These are phyloP conservation scores for Lagothrix lagotricha DNA, from an alignment of 2,797 vertebrate genomes.

Conservation along the genomic window DNA sequence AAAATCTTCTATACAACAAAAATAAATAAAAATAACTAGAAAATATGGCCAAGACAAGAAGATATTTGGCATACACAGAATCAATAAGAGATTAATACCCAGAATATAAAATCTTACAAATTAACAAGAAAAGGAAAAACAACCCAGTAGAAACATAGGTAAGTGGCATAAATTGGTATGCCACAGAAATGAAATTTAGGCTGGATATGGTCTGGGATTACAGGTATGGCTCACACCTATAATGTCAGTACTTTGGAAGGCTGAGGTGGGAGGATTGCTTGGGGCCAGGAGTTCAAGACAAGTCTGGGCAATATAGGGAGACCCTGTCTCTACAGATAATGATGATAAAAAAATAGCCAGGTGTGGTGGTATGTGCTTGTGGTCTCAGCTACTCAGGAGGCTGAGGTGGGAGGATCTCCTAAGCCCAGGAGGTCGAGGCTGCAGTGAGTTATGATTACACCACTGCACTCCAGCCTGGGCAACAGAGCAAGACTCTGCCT, in stretches of 20 bases:
- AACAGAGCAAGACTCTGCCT: not conserved
- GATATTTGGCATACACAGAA: not conserved
- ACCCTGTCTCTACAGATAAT: not conserved
- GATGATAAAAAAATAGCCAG: not conserved
- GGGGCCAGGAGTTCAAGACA: not conserved
- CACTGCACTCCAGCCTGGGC: not conserved
- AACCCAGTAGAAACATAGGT: not conserved
- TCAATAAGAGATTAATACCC: not conserved
- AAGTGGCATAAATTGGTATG: not conserved
- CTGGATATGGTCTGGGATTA: too few relatives aligned
- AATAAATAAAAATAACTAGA: not conserved
- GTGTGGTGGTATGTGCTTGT: not conserved
- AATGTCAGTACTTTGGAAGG: not conserved
- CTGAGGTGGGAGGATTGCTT: not conserved
- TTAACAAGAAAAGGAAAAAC: not conserved
- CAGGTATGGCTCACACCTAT: not conserved
- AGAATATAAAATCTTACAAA: not conserved
- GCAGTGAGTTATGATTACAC: not conserved
- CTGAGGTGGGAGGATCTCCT: not conserved
- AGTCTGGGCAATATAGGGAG: not conserved
- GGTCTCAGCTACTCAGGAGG: not conserved
- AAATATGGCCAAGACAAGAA: not conserved
- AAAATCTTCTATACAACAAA: not conserved
- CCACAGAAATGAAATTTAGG: constrained; percentile 3
- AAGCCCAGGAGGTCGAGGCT: not conserved